Conservation (phyloP, 2,113 vertebrate genomes). For the Saguinus imperator region DNA sequence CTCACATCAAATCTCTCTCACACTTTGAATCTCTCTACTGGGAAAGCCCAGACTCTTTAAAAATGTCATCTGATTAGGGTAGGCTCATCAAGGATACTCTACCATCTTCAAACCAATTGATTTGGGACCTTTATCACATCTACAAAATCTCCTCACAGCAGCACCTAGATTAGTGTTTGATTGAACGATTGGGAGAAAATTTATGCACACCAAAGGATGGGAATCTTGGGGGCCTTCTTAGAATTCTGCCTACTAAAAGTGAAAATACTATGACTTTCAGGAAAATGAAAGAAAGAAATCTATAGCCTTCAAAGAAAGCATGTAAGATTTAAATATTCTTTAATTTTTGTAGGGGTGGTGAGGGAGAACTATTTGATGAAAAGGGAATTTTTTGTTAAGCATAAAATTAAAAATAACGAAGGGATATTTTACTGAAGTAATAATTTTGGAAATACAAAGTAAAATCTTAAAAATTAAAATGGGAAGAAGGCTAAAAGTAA, state of each 20-base stretch:
- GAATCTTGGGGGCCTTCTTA: not conserved
- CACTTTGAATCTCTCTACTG: not conserved
- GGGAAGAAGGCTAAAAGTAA: not conserved
- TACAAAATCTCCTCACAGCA: not conserved
- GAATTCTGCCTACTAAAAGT: not conserved
- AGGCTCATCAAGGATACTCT: not conserved
- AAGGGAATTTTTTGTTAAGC: not conserved
- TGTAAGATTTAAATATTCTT: not conserved
- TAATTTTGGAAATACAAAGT: not conserved
- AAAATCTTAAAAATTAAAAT: constrained; percentile 26
- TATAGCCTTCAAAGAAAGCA: not conserved
- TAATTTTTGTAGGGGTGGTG: not conserved
- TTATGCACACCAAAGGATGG: not conserved
- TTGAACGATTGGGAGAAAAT: not conserved
- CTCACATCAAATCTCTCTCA: not conserved
- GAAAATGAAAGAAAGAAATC: not conserved
- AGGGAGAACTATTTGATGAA: not conserved
- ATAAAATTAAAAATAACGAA: not conserved
- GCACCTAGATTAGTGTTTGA: not conserved
- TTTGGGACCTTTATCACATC: not conserved
- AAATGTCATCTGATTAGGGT: not conserved
- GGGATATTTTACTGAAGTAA: not conserved
- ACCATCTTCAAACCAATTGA: not conserved
- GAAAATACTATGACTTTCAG: constrained; percentile 2
- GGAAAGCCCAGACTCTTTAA: not conserved